These are phyloP conservation scores for Ophiodon elongatus DNA, from an alignment of 2,113 vertebrate genomes.

Conservation along the genomic window DNA sequence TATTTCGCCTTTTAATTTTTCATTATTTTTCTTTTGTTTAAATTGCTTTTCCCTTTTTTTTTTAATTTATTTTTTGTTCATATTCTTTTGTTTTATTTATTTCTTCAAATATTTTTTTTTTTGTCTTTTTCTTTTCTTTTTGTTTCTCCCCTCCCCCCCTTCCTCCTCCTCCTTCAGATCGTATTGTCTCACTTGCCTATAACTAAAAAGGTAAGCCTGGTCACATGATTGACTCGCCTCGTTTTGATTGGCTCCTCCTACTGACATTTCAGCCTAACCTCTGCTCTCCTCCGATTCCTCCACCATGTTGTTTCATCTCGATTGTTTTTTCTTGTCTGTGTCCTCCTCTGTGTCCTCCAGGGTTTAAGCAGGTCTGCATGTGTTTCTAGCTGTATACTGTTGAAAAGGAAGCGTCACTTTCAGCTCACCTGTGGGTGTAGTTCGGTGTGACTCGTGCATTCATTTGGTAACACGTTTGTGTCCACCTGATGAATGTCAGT, in stretches of 20 bases:
- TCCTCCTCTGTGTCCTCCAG: conserved; percentile 79
- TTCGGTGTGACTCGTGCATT: conserved; percentile 8
- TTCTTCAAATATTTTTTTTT: conserved; percentile 79
- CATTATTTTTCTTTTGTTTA: conserved; percentile 80
- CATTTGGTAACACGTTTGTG: not conserved
- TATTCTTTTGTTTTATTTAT: conserved; percentile 74
- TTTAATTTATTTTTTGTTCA: not conserved
- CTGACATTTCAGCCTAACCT: conserved; percentile 60
- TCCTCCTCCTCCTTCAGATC: conserved; percentile 95
- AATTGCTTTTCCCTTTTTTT: conserved; percentile 64
- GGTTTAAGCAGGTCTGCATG: conserved; percentile 68
- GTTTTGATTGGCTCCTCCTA: conserved; percentile 73
- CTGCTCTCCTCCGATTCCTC: conserved; percentile 36
- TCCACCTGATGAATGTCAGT: not conserved
- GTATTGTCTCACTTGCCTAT: conserved; percentile 99
- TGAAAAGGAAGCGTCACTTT: conserved; percentile 61
- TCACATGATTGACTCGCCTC: conserved; percentile 69
- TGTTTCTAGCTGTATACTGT: conserved; percentile 60
- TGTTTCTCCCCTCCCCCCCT: conserved; percentile 57
- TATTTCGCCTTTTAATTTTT: conserved; percentile 51
- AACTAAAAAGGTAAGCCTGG: conserved; percentile 95
- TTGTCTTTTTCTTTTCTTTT: conserved; percentile 69
- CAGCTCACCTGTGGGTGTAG: conserved; percentile 6
- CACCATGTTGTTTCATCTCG: conserved; percentile 48
- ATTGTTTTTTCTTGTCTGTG: conserved; percentile 3